These are phyloP conservation scores for Heliconius ethilla DNA, from an alignment of 2,888 invertebrate species.

Conservation along the genomic window DNA sequence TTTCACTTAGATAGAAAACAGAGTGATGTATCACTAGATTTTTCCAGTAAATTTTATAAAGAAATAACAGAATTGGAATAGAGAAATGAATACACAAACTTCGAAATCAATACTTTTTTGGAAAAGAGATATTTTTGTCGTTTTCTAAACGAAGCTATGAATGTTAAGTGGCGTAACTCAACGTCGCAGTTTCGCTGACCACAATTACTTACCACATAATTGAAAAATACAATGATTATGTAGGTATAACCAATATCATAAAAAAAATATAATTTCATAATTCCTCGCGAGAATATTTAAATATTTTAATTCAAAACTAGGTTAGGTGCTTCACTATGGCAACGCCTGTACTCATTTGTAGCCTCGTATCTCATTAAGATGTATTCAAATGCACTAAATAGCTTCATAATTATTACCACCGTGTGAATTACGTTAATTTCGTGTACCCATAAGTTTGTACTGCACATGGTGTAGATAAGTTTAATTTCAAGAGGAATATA, in stretches of 20 bases:
- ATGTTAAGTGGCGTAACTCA: background rate
- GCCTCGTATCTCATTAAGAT: conserved; percentile 2
- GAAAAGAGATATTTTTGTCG: too few species aligned
- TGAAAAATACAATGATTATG: background rate
- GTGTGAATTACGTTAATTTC: background rate
- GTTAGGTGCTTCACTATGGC: background rate
- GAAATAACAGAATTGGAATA: too few species aligned
- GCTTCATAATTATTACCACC: conserved; percentile 1
- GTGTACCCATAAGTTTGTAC: background rate
- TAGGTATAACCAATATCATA: background rate
- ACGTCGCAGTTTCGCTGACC: background rate
- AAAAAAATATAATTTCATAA: background rate
- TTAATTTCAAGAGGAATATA: background rate
- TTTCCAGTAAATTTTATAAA: too few species aligned
- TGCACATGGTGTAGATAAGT: background rate
- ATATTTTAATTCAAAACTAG: background rate
- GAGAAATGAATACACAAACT: too few species aligned
- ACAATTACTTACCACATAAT: too few species aligned
- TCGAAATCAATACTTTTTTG: too few species aligned
- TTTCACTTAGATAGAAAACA: too few species aligned
- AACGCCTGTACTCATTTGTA: background rate
- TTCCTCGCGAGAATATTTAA: background rate
- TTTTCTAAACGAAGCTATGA: background rate
- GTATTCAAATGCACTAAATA: conserved; percentile 6
- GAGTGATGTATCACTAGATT: too few species aligned